Base-by-base conservation (phyloP, 92 coral and sea anemone genomes). In the Pocillopora meandrina region DNA sequence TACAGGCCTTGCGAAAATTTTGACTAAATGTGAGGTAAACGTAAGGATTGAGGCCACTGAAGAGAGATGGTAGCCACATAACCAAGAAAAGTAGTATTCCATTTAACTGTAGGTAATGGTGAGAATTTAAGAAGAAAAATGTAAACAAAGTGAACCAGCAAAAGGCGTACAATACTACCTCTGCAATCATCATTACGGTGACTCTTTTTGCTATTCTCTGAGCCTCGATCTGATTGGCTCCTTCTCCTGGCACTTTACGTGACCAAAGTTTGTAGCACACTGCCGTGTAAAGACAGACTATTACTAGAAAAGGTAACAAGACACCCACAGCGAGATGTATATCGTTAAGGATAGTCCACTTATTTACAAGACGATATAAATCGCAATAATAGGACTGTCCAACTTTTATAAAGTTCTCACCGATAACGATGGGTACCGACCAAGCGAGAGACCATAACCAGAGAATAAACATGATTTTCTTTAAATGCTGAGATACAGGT, bases 171-270 rank as follows among this genome's bases (percentile, higher is more conserved):
- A 67, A 31, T 14, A 67, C 49, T 7, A 26, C 47, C 31, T 31
- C 19, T 13, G 10, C 5, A 12, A 67, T 12, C 49, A 67, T 67
- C 72, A 67, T 67, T 2, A 33, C 1, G 19, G 72, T 67, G 17
- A 67, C 72, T 31, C 34, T 67, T 31, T 42, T 21, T 10, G 72
- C 72, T 67, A n/a, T 12, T 26, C 14, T 67, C 12, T 23, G 15
- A 2, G 72, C 42, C 34, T 67, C 47, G 18, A 42, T 26, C 72
- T 67, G 72, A 67, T 31, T 67, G 42, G 47, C 8, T 26, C 72
- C 72, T 12, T 67, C 72, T 67, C 72, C 72, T 55, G 84, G 84
- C 33, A 80, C 75, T 12, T 80, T 26, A 56, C 75, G 84, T 69
- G 75, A 67, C 26, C 75, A 80, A 31, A 80, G 75, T 34, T 33